Percentiles rank a stretch among this genome's conserved stretches.
phyloP scores from a whole-genome alignment of 2,113 vertebrate genomes.

The Dipodomys merriami region DNA sequence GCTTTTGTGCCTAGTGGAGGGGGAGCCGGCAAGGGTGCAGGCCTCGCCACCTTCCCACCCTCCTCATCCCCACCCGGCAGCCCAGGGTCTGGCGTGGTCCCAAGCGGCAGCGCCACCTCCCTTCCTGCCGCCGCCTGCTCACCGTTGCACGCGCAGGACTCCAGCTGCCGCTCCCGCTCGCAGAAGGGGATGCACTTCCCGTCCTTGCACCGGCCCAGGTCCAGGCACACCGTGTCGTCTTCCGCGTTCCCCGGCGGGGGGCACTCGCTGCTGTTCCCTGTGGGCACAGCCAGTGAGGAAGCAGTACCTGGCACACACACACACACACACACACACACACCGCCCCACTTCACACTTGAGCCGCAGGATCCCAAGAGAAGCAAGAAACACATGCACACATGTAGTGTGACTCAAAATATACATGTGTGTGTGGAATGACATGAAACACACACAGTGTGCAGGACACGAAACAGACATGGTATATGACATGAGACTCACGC shows the following conservation, averaged over 20 bases:
- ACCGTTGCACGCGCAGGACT: constrained; percentile 96
- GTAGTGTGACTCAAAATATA: too few relatives aligned
- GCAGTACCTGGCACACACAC: too few relatives aligned
- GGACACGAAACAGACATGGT: too few relatives aligned
- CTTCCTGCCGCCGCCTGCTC: constrained; percentile 38
- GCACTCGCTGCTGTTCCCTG: constrained; percentile 94
- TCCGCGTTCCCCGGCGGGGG: constrained; percentile 91
- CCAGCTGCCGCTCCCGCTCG: constrained; percentile 88
- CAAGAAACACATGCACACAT: not conserved
- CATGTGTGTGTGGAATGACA: too few relatives aligned
- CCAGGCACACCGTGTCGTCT: constrained; percentile 91
- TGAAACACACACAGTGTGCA: too few relatives aligned
- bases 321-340: too few relatives aligned
- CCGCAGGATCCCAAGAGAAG: not conserved
- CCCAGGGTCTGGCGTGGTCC: too few relatives aligned
- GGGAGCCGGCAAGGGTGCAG: too few relatives aligned
- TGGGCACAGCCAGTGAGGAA: not conserved
- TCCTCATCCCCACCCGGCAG: too few relatives aligned
- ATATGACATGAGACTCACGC: too few relatives aligned
- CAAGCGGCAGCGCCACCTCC: not conserved
- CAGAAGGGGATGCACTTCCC: constrained; percentile 97
- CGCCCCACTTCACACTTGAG: not conserved
- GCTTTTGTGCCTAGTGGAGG: too few relatives aligned
- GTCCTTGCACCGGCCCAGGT: constrained; percentile 91
- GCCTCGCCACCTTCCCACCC: too few relatives aligned